Evolutionary conservation across 2,797 vertebrate species (phyloP), one percentile per base, ranked within the genome.

Genomic region (Lepilemur septentrionalis): DNA sequence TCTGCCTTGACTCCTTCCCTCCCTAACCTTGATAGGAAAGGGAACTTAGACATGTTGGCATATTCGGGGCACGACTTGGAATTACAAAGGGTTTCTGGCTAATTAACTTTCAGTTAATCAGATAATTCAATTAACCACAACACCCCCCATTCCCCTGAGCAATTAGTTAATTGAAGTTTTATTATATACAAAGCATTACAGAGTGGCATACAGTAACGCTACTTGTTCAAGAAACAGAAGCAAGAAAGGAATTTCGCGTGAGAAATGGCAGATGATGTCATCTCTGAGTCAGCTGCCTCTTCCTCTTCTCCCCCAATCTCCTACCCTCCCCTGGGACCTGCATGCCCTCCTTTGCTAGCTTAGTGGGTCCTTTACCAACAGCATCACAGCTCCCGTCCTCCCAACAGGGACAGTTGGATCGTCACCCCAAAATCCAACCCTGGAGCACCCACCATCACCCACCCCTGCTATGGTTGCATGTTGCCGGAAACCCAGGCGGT

Each of bases 21-120:
- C 85, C 93, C 18, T 17, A 73, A 50, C 50, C 17, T 30, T 86
- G 50, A 32, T 17, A 70, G 38, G 59, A 82, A 83, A 70, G 41
- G 48, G n/a, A 72, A 57, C 28, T 70, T 52, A 55, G 30, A 32
- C 69, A 28, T 25, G 35, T 57, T 63, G 52, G 55, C 67, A 85
- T 96, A 46, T 70, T 85, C 41, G 8, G 67, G 90, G 67, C 83
- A 85, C 85, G 50, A 38, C 55, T 95, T 89, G 50, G 59, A 95
- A 96, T 92, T 94, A 75, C 83, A 94, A 90, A 93, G 75, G 30
- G 78, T 97, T 97, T 96, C 91, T 96, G 91, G 94, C 91, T 97
- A 97, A 97, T 97, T 97, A 97, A 96, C 93, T 97, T 91, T 97
- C 91, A 97, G 83, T 97, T 97, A 97, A 97, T 97, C 97, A 97